phyloP scores from a whole-genome alignment of 2,888 invertebrate genomes.

The Nebria salina region DNA sequence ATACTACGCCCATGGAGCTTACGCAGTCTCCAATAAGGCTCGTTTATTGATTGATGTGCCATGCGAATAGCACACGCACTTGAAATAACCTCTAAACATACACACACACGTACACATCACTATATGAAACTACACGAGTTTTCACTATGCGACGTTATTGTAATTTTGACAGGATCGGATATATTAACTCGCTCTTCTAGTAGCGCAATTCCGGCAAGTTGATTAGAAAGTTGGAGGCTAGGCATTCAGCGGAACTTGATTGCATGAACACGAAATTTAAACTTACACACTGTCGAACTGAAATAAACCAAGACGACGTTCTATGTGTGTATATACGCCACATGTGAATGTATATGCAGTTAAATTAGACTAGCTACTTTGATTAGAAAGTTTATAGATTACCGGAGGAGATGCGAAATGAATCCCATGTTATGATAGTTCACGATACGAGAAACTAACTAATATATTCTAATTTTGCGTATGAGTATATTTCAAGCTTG shows the following conservation, averaged over 20 bases:
- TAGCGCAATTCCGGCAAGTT: conserved; percentile 5
- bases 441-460: not conserved
- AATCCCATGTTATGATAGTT: not conserved
- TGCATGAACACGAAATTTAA: not conserved
- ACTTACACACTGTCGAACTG: conserved; percentile 14
- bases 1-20: conserved; percentile 3
- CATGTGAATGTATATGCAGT: not conserved
- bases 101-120: not conserved
- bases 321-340: not conserved
- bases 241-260: conserved; percentile 8
- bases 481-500: too few species aligned
- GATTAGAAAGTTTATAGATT: conserved; percentile 25
- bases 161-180: conserved; percentile 35
- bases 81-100: conserved; percentile 25
- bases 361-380: conserved; percentile 20
- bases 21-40: conserved; percentile 37
- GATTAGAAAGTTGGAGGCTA: conserved; percentile 22
- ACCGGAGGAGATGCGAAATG: not conserved
- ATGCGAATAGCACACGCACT: conserved; percentile 38
- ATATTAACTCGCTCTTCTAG: conserved; percentile 6
- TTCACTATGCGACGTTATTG: conserved; percentile 41
- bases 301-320: conserved; percentile 10
- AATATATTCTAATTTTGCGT: not conserved
- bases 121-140: conserved; percentile 34
- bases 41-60: conserved; percentile 46